These are phyloP conservation scores for Onychostoma macrolepis DNA, from an alignment of 2,113 vertebrate genomes.

Conservation along the genomic window DNA sequence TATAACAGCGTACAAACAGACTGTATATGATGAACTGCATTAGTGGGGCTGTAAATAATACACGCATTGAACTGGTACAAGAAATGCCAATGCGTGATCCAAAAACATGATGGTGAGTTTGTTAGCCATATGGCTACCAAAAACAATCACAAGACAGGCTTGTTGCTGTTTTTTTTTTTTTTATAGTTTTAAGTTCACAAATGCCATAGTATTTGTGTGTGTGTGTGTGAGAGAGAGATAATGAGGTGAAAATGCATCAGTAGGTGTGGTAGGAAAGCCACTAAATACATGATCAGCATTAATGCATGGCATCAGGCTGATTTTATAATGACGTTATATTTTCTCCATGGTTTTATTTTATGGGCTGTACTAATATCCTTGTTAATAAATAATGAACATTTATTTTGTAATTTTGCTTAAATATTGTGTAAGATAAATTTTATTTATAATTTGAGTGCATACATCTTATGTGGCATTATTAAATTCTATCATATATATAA, in stretches of 20 bases:
- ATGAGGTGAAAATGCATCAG: background rate
- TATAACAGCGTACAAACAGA: background rate
- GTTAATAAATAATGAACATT: background rate
- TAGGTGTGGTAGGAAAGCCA: conserved; percentile 17
- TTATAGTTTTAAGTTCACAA: background rate
- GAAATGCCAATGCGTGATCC: background rate
- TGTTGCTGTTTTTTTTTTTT: background rate
- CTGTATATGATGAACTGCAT: background rate
- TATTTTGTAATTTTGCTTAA: background rate
- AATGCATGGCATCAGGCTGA: background rate
- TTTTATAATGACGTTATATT: background rate
- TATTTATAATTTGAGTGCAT: background rate
- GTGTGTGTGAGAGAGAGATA: background rate
- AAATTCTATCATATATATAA: background rate
- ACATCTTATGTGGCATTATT: background rate
- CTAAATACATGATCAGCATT: background rate
- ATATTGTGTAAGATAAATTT: background rate
- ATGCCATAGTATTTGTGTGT: background rate
- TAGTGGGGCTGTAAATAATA: background rate
- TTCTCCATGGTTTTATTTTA: background rate
- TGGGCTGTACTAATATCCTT: background rate
- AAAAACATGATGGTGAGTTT: background rate
- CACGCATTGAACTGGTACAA: background rate
- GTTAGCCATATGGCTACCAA: background rate
- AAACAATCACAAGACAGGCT: background rate